Base-by-base conservation (phyloP, 2,113 vertebrate genomes). In the Colaptes auratus region DNA sequence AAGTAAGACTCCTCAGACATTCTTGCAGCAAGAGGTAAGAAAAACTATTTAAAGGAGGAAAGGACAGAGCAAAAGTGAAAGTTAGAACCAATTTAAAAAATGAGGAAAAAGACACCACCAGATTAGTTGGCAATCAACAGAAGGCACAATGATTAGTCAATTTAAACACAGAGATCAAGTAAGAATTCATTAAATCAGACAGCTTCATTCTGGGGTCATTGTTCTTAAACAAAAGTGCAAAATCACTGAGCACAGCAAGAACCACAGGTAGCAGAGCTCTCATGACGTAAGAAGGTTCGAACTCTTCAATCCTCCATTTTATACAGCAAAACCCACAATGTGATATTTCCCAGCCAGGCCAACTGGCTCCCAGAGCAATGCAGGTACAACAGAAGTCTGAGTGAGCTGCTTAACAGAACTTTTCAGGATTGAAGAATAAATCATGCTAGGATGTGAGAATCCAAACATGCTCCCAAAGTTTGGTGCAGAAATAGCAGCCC, bases 1-100 rank as follows among this genome's bases (percentile, higher is more conserved):
- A 98, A 99, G 98, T 98, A 99, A 95, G 98, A 98, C 98, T 98
- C 98, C 97, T 98, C 95, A 97, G 98, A 98, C 98, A 99, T 98
- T 97, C 98, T 99, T 98, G 98, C 98, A 98, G 98, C 97, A 98
- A 99, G 96, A 98, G 99, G 98, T 97, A 98, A 98, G 98, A 98
- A 97, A 97, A 98, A 98, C 98, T 98, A 98, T 98, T 97, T 95
- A 96, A 96, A 97, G 97, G 74, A 97, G 98, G 98, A 98, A 97
- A 98, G 97, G 98, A 98, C 96, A 97, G 97, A 97, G 96, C 78
- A 97, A 97, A 96, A 97, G 98, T 96, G 95, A 96, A 97, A 98
- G 97, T 98, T 98, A 98, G 97, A 97, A 98, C 90, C 98, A 98
- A 97, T 98, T 97, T 97, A 95, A 96, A 96, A 98, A 97, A 96